Percentiles rank a stretch among this genome's conserved stretches.
phyloP scores from a whole-genome alignment of 2,113 vertebrate genomes.

The Odobenus rosmarus region DNA sequence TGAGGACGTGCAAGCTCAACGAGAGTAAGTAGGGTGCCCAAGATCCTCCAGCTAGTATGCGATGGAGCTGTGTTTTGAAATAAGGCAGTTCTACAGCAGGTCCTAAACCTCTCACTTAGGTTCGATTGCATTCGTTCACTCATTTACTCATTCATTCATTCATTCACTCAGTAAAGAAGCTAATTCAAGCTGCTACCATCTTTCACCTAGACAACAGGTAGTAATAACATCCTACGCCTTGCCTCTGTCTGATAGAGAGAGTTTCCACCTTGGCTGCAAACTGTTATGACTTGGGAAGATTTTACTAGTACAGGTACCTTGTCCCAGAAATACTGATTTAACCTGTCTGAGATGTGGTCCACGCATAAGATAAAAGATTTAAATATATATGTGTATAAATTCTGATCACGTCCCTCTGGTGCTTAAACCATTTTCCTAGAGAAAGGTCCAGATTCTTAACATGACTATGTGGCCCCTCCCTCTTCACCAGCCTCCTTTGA shows the following conservation, averaged over 20 bases:
- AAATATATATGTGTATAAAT: no score
- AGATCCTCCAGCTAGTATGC: background rate
- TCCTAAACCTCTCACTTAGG: background rate
- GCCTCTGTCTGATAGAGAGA: background rate
- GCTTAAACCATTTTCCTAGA: background rate
- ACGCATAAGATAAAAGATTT: background rate
- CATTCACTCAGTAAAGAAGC: background rate
- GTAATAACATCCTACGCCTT: background rate
- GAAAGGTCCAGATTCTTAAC: background rate
- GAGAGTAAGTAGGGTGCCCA: background rate
- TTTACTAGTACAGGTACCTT: background rate
- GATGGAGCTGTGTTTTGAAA: background rate
- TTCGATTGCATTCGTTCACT: background rate
- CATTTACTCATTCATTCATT: background rate
- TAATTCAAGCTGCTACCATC: background rate
- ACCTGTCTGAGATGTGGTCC: background rate
- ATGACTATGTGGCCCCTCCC: background rate
- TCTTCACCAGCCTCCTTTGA: no score
- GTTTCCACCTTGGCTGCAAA: background rate
- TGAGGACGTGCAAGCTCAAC: background rate
- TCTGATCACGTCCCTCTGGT: background rate
- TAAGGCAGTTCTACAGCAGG: background rate
- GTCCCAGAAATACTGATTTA: background rate
- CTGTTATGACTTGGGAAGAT: background rate
- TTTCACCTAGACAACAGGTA: background rate